Percentiles rank a stretch among this genome's conserved stretches.
These are phyloP conservation scores for Ennomos quercinarius DNA, from an alignment of 2,888 invertebrate genomes.

Conservation along the genomic window DNA sequence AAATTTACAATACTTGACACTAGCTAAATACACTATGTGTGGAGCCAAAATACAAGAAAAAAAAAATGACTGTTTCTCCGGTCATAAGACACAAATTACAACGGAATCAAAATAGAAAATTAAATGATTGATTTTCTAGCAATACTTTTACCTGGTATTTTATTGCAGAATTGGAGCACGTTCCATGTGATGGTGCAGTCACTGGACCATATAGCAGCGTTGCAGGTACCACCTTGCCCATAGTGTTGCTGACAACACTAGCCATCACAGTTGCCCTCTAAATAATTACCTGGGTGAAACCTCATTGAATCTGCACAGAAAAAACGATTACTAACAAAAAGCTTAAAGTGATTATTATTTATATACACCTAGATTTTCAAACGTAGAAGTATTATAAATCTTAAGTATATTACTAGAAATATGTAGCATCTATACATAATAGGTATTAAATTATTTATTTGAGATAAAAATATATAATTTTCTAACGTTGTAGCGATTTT, in stretches of 20 bases:
- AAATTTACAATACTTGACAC: no score
- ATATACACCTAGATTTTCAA: constrained; percentile 34
- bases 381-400: constrained; percentile 35
- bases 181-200: constrained; percentile 80
- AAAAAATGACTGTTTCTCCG: no score
- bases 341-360: constrained; percentile 41
- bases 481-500: constrained; percentile 23
- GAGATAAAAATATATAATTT: constrained; percentile 29
- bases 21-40: no score
- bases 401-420: constrained; percentile 9
- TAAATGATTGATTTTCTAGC: no score
- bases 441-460: constrained; percentile 26
- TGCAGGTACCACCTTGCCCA: constrained; percentile 73
- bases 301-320: constrained; percentile 13
- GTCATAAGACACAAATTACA: no score
- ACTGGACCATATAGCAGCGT: constrained; percentile 82
- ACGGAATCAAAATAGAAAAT: no score
- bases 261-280: constrained; percentile 78
- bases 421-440: not conserved
- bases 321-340: constrained; percentile 25
- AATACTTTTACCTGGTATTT: not conserved
- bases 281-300: constrained; percentile 36
- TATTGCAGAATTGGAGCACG: constrained; percentile 76
- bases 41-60: no score
- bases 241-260: constrained; percentile 72